A percentile compares a stretch with the other conserved stretches of the same genome.
These are phyloP conservation scores for Drosophila nebulosa DNA, from an alignment of 1,140 invertebrate genomes.

Conservation along the genomic window DNA sequence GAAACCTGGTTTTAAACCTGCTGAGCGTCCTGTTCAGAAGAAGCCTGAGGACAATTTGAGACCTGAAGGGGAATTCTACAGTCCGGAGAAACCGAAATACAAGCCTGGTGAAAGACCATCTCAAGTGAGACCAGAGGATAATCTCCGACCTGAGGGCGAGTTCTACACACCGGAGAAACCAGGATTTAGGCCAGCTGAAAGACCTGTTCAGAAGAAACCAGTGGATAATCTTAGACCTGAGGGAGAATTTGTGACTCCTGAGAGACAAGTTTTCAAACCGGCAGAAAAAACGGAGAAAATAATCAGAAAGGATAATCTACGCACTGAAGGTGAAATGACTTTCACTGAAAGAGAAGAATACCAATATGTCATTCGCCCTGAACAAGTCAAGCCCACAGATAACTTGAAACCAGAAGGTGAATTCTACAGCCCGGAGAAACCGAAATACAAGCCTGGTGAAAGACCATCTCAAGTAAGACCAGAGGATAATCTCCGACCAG, in stretches of 20 bases:
- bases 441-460: background rate
- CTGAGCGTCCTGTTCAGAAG: slow-evolving; percentile 83
- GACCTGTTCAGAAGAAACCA: slow-evolving; percentile 82
- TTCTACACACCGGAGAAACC: slow-evolving; percentile 29
- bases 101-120: slow-evolving; percentile 10
- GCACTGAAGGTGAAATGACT: slow-evolving; percentile 84
- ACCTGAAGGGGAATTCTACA: slow-evolving; percentile 84
- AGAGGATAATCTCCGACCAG: slow-evolving; percentile 84
- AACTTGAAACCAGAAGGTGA: slow-evolving; percentile 9
- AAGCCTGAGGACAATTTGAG: slow-evolving; percentile 84
- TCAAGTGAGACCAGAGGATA: slow-evolving; percentile 17
- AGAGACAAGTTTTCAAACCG: slow-evolving; percentile 44
- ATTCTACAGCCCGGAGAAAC: slow-evolving; percentile 21
- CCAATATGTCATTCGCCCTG: slow-evolving; percentile 23
- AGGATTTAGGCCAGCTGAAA: slow-evolving; percentile 81
- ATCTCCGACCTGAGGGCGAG: slow-evolving; percentile 67
- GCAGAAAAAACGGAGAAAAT: slow-evolving; percentile 83
- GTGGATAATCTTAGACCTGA: slow-evolving; percentile 85
- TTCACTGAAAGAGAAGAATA: slow-evolving; percentile 16
- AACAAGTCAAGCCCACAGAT: slow-evolving; percentile 1
- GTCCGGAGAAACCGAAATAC: slow-evolving; percentile 71
- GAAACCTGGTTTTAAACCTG: slow-evolving; percentile 81
- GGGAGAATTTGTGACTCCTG: slow-evolving; percentile 82
- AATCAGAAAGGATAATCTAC: slow-evolving; percentile 84
- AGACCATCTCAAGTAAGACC: slow-evolving; percentile 82